These are phyloP conservation scores for Caretta caretta DNA, from an alignment of 2,113 vertebrate species.

Conservation along the genomic window DNA sequence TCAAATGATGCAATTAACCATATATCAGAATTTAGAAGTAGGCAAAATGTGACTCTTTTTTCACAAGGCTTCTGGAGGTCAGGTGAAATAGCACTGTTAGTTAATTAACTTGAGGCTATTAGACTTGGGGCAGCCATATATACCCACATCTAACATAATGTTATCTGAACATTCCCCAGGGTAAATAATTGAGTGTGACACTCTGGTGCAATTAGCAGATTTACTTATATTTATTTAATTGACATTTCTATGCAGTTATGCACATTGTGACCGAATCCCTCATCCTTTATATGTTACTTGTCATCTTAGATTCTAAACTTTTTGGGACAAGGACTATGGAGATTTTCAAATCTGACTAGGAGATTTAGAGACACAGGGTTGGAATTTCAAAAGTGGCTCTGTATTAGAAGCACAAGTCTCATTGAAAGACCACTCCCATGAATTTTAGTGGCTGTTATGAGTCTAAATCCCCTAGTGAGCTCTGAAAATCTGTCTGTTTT, in stretches of 20 bases:
- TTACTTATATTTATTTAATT: constrained; percentile 39
- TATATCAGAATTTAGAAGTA: neutral
- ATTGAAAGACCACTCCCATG: neutral
- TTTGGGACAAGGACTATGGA: neutral
- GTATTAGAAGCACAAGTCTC: neutral
- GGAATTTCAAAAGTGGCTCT: neutral
- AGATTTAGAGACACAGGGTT: neutral
- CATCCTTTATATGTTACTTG: neutral
- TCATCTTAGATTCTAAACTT: neutral
- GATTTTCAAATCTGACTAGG: neutral
- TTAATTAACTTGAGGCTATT: neutral
- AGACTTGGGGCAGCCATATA: neutral
- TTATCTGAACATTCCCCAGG: neutral
- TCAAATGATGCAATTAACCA: neutral
- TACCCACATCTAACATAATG: constrained; percentile 12
- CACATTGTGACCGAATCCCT: neutral
- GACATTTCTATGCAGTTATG: neutral
- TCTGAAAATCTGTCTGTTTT: neutral
- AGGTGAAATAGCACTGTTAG: neutral
- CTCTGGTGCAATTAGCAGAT: constrained; percentile 30
- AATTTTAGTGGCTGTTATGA: neutral
- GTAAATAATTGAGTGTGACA: constrained; percentile 10
- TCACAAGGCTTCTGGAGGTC: constrained; percentile 23
- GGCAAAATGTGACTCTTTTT: constrained; percentile 4
- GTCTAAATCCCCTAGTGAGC: neutral